phyloP scores from a whole-genome alignment of 2,797 vertebrate genomes.

The Iguana delicatissima region DNA sequence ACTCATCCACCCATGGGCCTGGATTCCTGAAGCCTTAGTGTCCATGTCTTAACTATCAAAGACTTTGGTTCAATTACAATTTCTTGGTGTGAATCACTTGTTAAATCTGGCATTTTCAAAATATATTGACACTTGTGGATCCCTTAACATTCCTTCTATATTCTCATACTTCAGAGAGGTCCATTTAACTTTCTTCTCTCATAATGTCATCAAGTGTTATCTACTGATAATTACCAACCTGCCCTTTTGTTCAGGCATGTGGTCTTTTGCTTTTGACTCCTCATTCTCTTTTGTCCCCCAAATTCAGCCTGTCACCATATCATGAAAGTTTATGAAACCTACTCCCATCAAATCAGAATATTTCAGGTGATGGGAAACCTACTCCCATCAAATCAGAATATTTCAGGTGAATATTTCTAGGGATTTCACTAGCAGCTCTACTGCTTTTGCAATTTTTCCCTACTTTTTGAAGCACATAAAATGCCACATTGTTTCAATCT shows the following conservation, averaged over 20 bases:
- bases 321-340: not conserved
- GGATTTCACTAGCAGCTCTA: not conserved
- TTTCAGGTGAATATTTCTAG: too few relatives aligned
- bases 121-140: not conserved
- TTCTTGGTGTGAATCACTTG: not conserved
- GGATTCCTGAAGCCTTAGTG: not conserved
- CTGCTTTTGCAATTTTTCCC: not conserved
- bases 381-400: not conserved
- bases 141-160: not conserved
- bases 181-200: not conserved
- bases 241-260: not conserved
- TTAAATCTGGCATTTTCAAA: not conserved
- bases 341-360: not conserved
- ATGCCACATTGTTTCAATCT: not conserved
- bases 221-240: not conserved
- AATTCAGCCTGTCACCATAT: not conserved
- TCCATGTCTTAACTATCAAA: not conserved
- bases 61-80: not conserved
- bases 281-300: not conserved
- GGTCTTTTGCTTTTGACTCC: not conserved
- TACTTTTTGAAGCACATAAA: not conserved
- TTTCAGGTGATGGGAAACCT: not conserved
- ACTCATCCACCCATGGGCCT: not conserved
- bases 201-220: not conserved
- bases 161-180: not conserved